These are phyloP conservation scores for Thalassophryne amazonica DNA, from an alignment of 2,797 vertebrate genomes.

Conservation along the genomic window DNA sequence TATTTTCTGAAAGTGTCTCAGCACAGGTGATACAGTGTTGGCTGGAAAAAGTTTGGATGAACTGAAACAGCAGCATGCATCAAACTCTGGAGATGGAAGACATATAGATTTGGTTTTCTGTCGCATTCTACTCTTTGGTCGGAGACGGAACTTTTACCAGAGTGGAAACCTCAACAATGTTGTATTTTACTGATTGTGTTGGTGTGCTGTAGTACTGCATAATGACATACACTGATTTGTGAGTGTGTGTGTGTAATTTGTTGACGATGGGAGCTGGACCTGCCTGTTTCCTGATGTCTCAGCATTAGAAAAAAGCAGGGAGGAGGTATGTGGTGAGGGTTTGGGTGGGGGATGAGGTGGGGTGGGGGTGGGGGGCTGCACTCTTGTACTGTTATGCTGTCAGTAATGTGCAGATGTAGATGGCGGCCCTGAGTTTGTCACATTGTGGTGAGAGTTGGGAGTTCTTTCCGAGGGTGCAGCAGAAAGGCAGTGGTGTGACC, in stretches of 20 bases:
- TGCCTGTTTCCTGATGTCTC: slow-evolving; percentile 51
- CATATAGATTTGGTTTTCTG: slow-evolving; percentile 30
- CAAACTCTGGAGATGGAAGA: slow-evolving; percentile 51
- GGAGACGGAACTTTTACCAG: slow-evolving; percentile 2
- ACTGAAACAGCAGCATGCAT: slow-evolving; percentile 36
- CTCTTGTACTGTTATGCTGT: slow-evolving; percentile 29
- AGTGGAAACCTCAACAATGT: slow-evolving; percentile 16
- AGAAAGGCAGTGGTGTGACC: slow-evolving; percentile 75
- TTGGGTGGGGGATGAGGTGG: background rate
- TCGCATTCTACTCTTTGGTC: slow-evolving; percentile 37
- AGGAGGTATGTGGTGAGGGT: slow-evolving; percentile 7
- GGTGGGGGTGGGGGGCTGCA: slow-evolving; percentile 38
- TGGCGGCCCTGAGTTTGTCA: slow-evolving; percentile 80
- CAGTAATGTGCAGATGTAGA: slow-evolving; percentile 69
- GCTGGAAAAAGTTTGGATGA: slow-evolving; percentile 46
- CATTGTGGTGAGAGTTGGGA: slow-evolving; percentile 55
- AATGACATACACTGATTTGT: slow-evolving; percentile 22
- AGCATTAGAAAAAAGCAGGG: slow-evolving; percentile 12
- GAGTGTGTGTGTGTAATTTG: slow-evolving; percentile 23
- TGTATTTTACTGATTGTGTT: slow-evolving; percentile 15
- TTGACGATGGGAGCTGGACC: slow-evolving; percentile 25
- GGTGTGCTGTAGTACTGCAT: slow-evolving; percentile 32
- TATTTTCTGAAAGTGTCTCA: slow-evolving; percentile 1
- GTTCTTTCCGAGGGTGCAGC: slow-evolving; percentile 73
- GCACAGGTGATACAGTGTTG: background rate